Evolutionary conservation across 2,888 invertebrate genomes (phyloP), one percentile per base, ranked within the genome.

Genomic region (Agrilus biguttatus): DNA sequence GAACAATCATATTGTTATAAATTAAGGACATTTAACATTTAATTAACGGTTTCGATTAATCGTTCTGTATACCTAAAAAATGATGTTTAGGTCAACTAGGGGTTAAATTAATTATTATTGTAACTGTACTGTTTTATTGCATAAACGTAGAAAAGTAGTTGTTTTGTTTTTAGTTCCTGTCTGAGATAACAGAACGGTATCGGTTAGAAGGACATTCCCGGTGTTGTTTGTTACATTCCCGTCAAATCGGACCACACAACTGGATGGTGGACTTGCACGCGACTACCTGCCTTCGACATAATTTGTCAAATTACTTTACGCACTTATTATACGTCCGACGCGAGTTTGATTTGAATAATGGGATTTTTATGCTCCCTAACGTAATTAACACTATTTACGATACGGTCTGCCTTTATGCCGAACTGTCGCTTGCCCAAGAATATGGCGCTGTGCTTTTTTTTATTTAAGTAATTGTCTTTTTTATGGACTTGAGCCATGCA

Each of bases 361-460:
- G 47, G 45, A 49, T 52, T 53, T 53, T 54, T 52, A 54, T 54
- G 54, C 52, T 48, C 49, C 48, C 53, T 51, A 45, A 43, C 48
- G 49, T 53, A 51, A 53, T 53, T 51, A 51, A 50, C 47, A 46
- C 50, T 50, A 51, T 50, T 50, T 50, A 49, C 41, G 47, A 49
- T 49, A 41, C 41, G 43, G 45, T 47, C 45, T 44, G 40, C 45
- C 45, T 49, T 49, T 47, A 49, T 47, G 46, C 44, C 39, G 37
- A 43, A 46, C 44, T 47, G 45, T 50, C 43, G 23, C 13, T 23
- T 28, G 12, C 28, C 28, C 28, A 28, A 5, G 28, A 28, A 28
- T 28, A 28, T 28, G 28, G 8, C 28, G 28, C 28, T 28, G 28
- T 28, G 28, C 28, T 28, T 28, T 28, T 19, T 28, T 28, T 28